Base-by-base conservation (phyloP, 2,888 invertebrate genomes). In the Galerucella nymphaeae region DNA sequence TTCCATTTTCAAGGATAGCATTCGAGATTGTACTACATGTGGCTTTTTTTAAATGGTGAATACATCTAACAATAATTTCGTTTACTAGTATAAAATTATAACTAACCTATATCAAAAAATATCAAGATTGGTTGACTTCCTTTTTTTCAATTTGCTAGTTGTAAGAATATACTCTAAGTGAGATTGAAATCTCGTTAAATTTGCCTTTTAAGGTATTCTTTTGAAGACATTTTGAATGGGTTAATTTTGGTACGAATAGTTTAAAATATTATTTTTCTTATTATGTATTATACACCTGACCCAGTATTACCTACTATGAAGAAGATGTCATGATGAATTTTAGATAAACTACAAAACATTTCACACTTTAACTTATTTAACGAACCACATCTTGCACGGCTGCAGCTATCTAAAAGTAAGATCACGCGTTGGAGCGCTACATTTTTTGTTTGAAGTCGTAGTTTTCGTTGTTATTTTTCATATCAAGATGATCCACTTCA, bases 401-500 rank as follows among this genome's bases (percentile, higher is more conserved):
- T 18, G 53, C 53, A 53, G 53, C 53, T 53, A 53, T 53, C 53
- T 53, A 18, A 53, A 53, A 18, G 53, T 8, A 53, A 18, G 9
- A 53, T 53, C 53, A 18, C 16, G 53, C 11, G 16, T 53, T 53
- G 53, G 16, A 53, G 10, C 53, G 53, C 53, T 16, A 53, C 18
- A 18, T 18, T 10, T 18, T 18, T 16, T 53, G 16, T 42, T 42
- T 10, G 2, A 42, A 42, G 11, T 42, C 8, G 18, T 16, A 53
- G 16, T 53, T 53, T 10, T 53, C 10, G 53, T 18, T 53, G 10
- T 53, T 53, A 16, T 53, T 16, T 53, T 16, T 18, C 9, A 53
- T 53, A 53, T 53, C 53, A 53, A 53, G 53, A 53, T 53, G 53
- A 53, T 53, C 53, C 16, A 53, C 53, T 53, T 53, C 16, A 11